Conservation (phyloP, 2,113 vertebrate genomes). For the Atherinomorus stipes region DNA sequence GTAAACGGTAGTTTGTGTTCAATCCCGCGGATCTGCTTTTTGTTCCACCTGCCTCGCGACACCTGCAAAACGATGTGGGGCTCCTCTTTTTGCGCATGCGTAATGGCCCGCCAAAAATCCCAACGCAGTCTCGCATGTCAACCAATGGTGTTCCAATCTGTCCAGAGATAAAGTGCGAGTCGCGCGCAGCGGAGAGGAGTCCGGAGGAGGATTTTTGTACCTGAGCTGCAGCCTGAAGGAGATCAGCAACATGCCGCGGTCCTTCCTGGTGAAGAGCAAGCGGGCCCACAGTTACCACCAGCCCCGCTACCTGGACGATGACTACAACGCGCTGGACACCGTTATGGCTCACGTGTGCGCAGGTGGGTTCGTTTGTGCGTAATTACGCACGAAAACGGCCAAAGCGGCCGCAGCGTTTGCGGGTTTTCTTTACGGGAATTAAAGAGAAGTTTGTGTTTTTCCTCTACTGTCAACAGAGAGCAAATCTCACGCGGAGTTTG, state of each 20-base stretch:
- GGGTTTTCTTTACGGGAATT: not conserved
- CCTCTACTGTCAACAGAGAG: conserved; percentile 52
- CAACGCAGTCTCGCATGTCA: conserved; percentile 59
- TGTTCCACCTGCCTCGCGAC: conserved; percentile 83
- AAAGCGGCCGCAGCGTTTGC: not conserved
- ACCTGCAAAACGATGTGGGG: conserved; percentile 86
- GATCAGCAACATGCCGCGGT: conserved; percentile 90
- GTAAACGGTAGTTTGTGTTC: conserved; percentile 15
- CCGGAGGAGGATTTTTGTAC: conserved; percentile 36
- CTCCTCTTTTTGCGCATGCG: conserved; percentile 70
- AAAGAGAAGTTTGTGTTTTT: not conserved
- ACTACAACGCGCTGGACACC: conserved; percentile 82
- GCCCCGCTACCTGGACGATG: conserved; percentile 88
- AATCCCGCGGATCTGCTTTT: conserved; percentile 42
- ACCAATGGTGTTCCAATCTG: conserved; percentile 72
- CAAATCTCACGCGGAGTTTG: conserved; percentile 67
- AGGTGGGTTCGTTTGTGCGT: conserved; percentile 82
- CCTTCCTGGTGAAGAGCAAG: conserved; percentile 98
- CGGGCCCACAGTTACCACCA: conserved; percentile 98
- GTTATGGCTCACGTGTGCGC: conserved; percentile 84
- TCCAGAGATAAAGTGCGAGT: conserved; percentile 74
- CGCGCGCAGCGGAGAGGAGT: conserved; percentile 34
- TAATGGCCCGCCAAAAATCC: conserved; percentile 71
- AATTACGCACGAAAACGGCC: conserved; percentile 44
- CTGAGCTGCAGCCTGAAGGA: conserved; percentile 1